These are phyloP conservation scores for Raphicerus campestris DNA, from an alignment of 2,113 vertebrate genomes.

Conservation along the genomic window DNA sequence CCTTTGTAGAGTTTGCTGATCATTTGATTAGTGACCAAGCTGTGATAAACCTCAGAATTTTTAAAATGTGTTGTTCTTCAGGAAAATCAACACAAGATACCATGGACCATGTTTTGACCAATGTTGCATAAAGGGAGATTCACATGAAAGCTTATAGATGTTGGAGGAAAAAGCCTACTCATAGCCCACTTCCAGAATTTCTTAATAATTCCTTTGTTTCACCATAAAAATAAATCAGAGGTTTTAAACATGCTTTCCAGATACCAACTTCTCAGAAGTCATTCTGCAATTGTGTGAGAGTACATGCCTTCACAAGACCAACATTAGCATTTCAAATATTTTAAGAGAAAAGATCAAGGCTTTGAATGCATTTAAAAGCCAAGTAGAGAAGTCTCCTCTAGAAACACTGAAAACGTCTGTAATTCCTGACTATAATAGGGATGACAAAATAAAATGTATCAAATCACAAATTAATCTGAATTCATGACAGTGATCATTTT, in stretches of 20 bases:
- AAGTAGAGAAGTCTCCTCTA: background rate
- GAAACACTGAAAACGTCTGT: background rate
- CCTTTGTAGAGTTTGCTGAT: background rate
- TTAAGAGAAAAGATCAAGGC: background rate
- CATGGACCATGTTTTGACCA: background rate
- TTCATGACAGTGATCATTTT: background rate
- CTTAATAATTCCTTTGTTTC: background rate
- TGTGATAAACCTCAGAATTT: background rate
- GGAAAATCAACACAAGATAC: background rate
- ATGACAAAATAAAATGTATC: background rate
- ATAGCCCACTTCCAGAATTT: background rate
- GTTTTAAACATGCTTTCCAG: slow-evolving; percentile 28
- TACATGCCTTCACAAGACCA: background rate
- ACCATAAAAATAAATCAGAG: slow-evolving; percentile 24
- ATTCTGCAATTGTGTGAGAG: slow-evolving; percentile 1
- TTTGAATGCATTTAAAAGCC: background rate
- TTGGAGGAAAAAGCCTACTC: background rate
- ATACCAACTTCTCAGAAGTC: background rate
- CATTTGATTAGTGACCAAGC: background rate
- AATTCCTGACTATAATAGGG: background rate
- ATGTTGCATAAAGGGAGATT: background rate
- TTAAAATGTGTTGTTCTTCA: background rate
- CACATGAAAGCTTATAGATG: background rate
- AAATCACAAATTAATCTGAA: slow-evolving; percentile 13
- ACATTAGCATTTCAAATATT: background rate